Percentiles rank a stretch among this genome's conserved stretches.
phyloP scores from a whole-genome alignment of 2,797 vertebrate genomes.

The Bufotes viridis region DNA sequence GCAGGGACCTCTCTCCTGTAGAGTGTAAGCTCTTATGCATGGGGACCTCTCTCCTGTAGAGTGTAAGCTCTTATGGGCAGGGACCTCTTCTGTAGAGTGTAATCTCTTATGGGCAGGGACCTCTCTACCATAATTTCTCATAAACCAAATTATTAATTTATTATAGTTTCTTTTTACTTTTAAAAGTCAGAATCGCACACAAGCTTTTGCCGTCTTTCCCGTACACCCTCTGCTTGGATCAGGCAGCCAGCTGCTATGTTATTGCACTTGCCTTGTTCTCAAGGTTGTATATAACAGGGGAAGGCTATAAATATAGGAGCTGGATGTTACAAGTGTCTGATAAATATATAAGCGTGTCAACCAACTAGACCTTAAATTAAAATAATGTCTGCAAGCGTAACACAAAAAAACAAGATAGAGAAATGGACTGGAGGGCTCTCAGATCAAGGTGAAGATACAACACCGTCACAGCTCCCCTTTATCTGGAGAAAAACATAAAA shows the following conservation, averaged over 20 bases:
- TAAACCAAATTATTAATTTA: too few relatives aligned
- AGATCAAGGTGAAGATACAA: constrained; percentile 12
- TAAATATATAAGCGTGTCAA: constrained; percentile 38
- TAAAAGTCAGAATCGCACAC: background rate
- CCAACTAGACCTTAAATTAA: constrained; percentile 31
- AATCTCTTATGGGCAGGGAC: background rate
- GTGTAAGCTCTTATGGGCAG: too few relatives aligned
- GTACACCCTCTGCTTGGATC: background rate
- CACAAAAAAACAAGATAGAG: constrained; percentile 4
- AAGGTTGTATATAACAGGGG: constrained; percentile 38
- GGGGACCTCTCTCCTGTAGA: too few relatives aligned
- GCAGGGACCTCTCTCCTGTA: too few relatives aligned
- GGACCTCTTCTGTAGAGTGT: too few relatives aligned
- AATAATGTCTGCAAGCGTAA: constrained; percentile 26
- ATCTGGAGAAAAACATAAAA: constrained; percentile 12
- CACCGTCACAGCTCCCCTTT: background rate
- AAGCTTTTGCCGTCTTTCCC: constrained; percentile 7
- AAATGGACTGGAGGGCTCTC: constrained; percentile 7
- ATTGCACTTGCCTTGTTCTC: constrained; percentile 3
- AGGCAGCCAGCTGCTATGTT: constrained; percentile 15
- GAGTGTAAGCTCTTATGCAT: too few relatives aligned
- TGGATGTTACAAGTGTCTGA: constrained; percentile 20
- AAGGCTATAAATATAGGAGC: constrained; percentile 34
- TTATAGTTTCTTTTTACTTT: background rate
- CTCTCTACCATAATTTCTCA: too few relatives aligned